These are phyloP conservation scores for Plumapathes pennacea DNA, from an alignment of 92 coral and sea anemone species.

Conservation along the genomic window DNA sequence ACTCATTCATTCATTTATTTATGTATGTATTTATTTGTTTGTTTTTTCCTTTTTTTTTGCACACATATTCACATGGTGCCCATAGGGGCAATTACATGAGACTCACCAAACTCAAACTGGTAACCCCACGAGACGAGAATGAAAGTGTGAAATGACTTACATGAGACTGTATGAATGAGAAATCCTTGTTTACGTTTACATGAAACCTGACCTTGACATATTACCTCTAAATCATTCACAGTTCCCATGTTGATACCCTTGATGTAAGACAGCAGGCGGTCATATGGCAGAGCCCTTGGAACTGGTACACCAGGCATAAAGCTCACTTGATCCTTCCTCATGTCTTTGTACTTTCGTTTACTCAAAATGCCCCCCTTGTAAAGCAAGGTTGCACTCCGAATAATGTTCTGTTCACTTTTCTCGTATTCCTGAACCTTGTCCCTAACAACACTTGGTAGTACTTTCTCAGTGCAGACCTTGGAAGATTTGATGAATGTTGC, in stretches of 20 bases:
- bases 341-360: slow-evolving; percentile 29
- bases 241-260: slow-evolving; percentile 30
- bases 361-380: slow-evolving; percentile 30
- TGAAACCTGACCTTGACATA: no score
- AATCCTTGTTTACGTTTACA: no score
- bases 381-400: slow-evolving; percentile 19
- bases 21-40: no score
- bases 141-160: no score
- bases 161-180: no score
- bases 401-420: slow-evolving; percentile 22
- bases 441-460: slow-evolving; percentile 20
- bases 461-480: slow-evolving; percentile 7
- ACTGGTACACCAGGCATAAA: slow-evolving; percentile 26
- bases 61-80: no score
- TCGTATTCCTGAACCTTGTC: slow-evolving; percentile 11
- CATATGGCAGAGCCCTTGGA: slow-evolving; percentile 18
- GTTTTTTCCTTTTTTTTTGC: no score
- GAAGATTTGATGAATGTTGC: slow-evolving; percentile 1
- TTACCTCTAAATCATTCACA: slow-evolving; percentile 19
- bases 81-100: no score
- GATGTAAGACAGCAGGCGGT: slow-evolving; percentile 2
- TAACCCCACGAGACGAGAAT: no score
- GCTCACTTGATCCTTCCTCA: slow-evolving; percentile 16
- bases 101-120: no score
- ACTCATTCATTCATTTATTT: no score